These are phyloP conservation scores for Falco biarmicus DNA, from an alignment of 2,797 vertebrate species.

Conservation along the genomic window DNA sequence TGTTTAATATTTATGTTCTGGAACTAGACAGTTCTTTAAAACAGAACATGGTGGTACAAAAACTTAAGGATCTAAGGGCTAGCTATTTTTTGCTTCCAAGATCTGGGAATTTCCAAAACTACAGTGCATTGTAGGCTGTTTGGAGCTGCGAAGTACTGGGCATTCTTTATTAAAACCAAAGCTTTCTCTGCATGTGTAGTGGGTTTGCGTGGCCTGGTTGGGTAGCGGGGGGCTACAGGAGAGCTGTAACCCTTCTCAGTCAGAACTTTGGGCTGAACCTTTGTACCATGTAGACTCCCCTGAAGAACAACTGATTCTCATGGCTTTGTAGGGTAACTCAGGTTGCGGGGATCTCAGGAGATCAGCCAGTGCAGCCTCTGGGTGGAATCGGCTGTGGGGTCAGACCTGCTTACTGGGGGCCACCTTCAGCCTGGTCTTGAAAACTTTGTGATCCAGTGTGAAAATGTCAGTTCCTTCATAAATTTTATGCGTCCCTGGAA, in stretches of 20 bases:
- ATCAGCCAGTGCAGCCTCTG: rapidly evolving
- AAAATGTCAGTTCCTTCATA: background rate
- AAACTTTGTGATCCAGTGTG: rapidly evolving
- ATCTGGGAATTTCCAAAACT: background rate
- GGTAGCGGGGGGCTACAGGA: no score
- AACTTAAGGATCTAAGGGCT: background rate
- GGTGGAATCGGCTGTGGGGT: background rate
- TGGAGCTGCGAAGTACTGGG: background rate
- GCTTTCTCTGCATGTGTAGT: background rate
- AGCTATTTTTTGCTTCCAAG: background rate
- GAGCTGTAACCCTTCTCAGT: background rate
- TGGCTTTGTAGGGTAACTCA: rapidly evolving
- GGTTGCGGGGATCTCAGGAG: background rate
- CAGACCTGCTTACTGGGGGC: background rate
- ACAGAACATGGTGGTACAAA: background rate
- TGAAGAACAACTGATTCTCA: rapidly evolving
- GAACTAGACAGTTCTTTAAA: background rate
- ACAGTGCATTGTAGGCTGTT: background rate
- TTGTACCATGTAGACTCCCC: background rate
- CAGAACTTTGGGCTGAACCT: background rate
- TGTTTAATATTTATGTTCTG: background rate
- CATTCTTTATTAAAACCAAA: background rate
- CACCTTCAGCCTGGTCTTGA: background rate
- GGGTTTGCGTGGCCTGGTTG: no score
- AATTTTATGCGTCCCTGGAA: background rate